These are phyloP conservation scores for Psammodynastes pulverulentus DNA, from an alignment of 2,113 vertebrate genomes.

Conservation along the genomic window DNA sequence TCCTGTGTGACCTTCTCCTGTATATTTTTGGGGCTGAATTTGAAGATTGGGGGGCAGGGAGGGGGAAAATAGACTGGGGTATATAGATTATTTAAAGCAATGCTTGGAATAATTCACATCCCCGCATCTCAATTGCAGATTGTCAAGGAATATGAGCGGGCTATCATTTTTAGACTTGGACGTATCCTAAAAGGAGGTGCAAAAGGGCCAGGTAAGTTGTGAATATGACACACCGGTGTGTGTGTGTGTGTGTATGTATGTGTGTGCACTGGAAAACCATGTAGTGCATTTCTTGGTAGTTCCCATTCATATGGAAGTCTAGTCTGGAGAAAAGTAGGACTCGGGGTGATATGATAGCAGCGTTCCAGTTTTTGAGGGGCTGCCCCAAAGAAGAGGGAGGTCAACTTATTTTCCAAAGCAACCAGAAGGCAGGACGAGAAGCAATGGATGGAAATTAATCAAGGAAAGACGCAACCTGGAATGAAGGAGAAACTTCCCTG, in stretches of 20 bases:
- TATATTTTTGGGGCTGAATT: neutral
- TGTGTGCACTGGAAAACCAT: neutral
- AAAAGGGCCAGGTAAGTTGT: conserved; percentile 86
- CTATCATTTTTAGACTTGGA: conserved; percentile 91
- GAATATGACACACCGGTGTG: neutral
- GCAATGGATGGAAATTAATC: too few relatives aligned
- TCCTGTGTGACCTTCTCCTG: neutral
- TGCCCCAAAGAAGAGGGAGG: too few relatives aligned
- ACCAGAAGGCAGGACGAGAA: too few relatives aligned
- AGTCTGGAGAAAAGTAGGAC: too few relatives aligned
- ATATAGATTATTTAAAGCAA: too few relatives aligned
- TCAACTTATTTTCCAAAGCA: too few relatives aligned
- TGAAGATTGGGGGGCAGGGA: neutral
- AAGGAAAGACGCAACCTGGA: too few relatives aligned
- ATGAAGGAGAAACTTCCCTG: too few relatives aligned
- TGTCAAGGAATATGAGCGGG: conserved; percentile 91
- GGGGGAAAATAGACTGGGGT: neutral
- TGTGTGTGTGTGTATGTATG: neutral
- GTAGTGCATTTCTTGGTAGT: neutral
- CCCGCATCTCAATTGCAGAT: conserved; percentile 71
- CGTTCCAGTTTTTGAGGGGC: too few relatives aligned
- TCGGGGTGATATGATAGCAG: too few relatives aligned
- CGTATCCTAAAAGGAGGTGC: conserved; percentile 90
- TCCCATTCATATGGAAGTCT: neutral
- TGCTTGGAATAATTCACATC: neutral